Percentiles rank a stretch among this genome's conserved stretches.
Evolutionary conservation across 2,113 vertebrate genomes (phyloP).

Genomic region (Bolborhynchus lineola): DNA sequence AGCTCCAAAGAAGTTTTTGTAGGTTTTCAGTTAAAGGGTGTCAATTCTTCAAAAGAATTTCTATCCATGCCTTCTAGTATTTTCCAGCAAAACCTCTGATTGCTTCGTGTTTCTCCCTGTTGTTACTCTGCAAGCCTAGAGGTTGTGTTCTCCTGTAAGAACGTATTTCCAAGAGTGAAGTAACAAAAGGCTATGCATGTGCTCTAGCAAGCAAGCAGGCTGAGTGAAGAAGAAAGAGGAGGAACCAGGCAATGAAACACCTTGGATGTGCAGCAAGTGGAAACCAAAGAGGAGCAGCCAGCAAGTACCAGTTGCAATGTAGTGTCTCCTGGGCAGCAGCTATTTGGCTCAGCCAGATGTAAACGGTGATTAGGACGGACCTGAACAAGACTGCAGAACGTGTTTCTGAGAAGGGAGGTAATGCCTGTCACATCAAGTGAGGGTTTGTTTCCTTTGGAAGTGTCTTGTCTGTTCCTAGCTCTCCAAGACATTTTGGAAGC

Average conservation of each 20-base stretch:
- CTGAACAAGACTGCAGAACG: not conserved
- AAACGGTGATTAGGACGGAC: not conserved
- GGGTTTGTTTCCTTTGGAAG: slow-evolving; percentile 6
- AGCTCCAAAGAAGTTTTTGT: not conserved
- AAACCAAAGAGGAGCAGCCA: not conserved
- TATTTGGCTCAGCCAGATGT: not conserved
- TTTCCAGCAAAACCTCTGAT: not conserved
- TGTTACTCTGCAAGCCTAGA: not conserved
- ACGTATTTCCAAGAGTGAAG: not conserved
- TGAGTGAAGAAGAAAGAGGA: not conserved
- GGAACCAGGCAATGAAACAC: not conserved
- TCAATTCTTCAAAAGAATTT: not conserved
- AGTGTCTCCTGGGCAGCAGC: not conserved
- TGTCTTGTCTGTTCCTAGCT: not conserved
- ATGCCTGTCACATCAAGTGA: not conserved
- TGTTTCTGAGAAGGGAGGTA: not conserved
- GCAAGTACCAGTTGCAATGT: not conserved
- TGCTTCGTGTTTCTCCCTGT: not conserved
- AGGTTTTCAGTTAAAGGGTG: not conserved
- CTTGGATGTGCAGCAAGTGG: not conserved
- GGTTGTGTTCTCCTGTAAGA: not conserved
- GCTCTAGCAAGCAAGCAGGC: not conserved
- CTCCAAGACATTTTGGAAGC: not conserved
- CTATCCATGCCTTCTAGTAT: fast-evolving
- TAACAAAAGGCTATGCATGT: not conserved